phyloP scores from a whole-genome alignment of 2,888 invertebrate species.

The Cosmopolites sordidus region DNA sequence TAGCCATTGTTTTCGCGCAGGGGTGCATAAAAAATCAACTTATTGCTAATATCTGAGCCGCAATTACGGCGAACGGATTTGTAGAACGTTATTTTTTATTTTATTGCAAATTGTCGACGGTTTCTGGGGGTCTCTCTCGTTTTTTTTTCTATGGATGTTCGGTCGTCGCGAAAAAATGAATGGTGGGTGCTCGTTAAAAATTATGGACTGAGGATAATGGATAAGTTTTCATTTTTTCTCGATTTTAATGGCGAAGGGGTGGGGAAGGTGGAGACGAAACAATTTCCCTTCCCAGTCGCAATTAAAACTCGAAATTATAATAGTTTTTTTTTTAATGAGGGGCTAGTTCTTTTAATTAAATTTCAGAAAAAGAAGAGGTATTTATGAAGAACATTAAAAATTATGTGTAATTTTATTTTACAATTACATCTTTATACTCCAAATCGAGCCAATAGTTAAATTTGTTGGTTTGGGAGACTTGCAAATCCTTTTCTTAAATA shows the following conservation, averaged over 20 bases:
- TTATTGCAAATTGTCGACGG: conserved; percentile 42
- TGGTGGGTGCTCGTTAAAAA: background rate
- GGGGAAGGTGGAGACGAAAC: background rate
- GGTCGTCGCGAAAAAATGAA: too few relatives aligned
- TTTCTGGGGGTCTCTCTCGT: background rate
- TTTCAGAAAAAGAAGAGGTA: too few relatives aligned
- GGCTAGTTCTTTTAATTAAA: too few relatives aligned
- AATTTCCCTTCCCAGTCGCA: background rate
- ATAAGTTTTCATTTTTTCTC: conserved; percentile 10
- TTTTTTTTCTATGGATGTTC: background rate
- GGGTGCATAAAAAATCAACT: conserved; percentile 53
- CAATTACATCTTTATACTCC: too few relatives aligned
- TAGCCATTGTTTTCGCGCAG: conserved; percentile 27
- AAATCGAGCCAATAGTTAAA: too few relatives aligned
- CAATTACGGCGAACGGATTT: conserved; percentile 46
- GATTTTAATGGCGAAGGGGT: conserved; percentile 4
- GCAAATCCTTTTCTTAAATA: too few relatives aligned
- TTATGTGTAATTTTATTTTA: too few relatives aligned
- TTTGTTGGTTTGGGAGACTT: too few relatives aligned
- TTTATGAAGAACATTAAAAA: too few relatives aligned
- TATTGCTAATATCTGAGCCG: conserved; percentile 51
- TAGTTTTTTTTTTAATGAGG: too few relatives aligned
- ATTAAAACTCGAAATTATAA: background rate
- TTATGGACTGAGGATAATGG: conserved; percentile 6
- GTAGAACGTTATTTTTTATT: conserved; percentile 42